Conservation (phyloP, 2,888 invertebrate species). For the Geotrupes spiniger region DNA sequence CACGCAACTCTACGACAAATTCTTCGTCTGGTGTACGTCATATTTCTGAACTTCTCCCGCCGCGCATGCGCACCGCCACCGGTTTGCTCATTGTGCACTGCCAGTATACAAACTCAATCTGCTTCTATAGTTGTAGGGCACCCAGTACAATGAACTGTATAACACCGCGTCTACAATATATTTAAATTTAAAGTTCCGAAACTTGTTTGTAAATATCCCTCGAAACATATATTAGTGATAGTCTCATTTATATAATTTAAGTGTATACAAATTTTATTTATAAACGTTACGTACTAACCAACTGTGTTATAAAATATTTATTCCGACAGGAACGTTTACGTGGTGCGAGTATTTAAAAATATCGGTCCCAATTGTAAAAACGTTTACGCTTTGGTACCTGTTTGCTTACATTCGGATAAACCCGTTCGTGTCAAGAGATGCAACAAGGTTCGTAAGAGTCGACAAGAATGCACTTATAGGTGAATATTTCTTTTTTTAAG, state of each 20-base stretch:
- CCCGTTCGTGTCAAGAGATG: neutral
- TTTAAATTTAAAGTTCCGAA: slow-evolving; percentile 8
- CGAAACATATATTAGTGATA: slow-evolving; percentile 2
- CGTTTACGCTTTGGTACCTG: neutral
- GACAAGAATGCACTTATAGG: slow-evolving; percentile 11
- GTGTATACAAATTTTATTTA: neutral
- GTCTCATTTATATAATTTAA: neutral
- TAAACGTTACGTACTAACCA: neutral
- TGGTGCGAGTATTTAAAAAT: too few species aligned
- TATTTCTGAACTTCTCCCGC: slow-evolving; percentile 15
- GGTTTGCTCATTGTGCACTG: slow-evolving; percentile 26
- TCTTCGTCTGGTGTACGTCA: slow-evolving; percentile 33
- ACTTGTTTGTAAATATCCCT: slow-evolving; percentile 5
- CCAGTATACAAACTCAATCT: slow-evolving; percentile 25
- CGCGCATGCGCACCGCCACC: slow-evolving; percentile 23
- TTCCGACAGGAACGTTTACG: too few species aligned
- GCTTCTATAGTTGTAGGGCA: slow-evolving; percentile 25
- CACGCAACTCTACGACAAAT: slow-evolving; percentile 37
- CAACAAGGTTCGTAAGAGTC: neutral
- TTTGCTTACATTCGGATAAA: neutral
- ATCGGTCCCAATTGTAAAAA: too few species aligned
- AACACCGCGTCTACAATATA: slow-evolving; percentile 3
- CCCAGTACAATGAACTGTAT: slow-evolving; percentile 31
- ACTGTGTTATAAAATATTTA: slow-evolving; percentile 2
- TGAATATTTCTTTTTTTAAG: slow-evolving; percentile 7